A percentile compares a stretch with the other conserved stretches of the same genome.
Evolutionary conservation across 2,888 invertebrate genomes (phyloP).

Genomic region (Acleris cristana): DNA sequence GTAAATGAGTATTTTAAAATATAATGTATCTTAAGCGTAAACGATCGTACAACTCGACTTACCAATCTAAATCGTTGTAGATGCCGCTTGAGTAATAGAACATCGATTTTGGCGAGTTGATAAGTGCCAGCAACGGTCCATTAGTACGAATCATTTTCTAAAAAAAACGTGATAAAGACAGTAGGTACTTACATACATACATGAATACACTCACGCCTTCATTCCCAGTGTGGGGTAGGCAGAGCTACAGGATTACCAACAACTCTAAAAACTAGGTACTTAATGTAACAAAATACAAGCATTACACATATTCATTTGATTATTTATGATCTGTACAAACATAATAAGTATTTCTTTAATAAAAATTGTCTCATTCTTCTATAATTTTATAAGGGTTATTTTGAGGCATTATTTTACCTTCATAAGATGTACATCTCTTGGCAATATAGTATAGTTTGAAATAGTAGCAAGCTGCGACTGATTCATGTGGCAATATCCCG

Average conservation of each 20-base stretch:
- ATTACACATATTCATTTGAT: no score
- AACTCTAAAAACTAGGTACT: no score
- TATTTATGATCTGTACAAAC: no score
- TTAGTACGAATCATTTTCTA: slow-evolving; percentile 6
- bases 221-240: no score
- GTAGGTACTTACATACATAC: not conserved
- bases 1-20: no score
- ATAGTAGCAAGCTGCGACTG: not conserved
- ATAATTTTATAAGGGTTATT: not conserved
- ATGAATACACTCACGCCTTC: no score
- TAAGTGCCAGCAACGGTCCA: slow-evolving; percentile 9
- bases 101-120: not conserved
- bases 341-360: no score
- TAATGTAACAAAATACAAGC: no score
- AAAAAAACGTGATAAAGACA: not conserved
- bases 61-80: slow-evolving; percentile 2
- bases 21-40: not conserved
- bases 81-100: slow-evolving; percentile 10
- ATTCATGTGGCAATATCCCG: slow-evolving; percentile 11
- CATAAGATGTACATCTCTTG: not conserved
- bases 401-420: not conserved
- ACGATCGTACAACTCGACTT: not conserved
- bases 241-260: no score
- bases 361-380: no score
- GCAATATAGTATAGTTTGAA: not conserved